Evolutionary conservation across 2,797 vertebrate species (phyloP), one percentile per base, ranked within the genome.

Genomic region (Avahi laniger): DNA sequence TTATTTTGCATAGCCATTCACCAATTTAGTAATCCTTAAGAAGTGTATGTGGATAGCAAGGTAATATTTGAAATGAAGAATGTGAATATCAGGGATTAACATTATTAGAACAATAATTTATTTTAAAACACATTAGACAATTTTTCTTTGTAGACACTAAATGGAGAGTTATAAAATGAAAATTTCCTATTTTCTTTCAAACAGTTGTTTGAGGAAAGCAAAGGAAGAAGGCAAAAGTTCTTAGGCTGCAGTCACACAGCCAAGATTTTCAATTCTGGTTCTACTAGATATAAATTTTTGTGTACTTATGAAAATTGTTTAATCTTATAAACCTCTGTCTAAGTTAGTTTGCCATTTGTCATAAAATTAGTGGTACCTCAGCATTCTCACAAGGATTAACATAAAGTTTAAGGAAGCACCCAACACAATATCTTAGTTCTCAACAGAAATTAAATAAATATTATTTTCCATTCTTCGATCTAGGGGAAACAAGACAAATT

Each of bases 401-500:
- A 35, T 1, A 82, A 81, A 46, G 14, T 43, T 94, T 57, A 82
- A 89, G 69, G 41, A 80, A 87, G 9, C 28, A 83, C 2, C 3
- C 5, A 30, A 54, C 2, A 72, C 3, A 54, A 5, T 48, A 41
- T 73, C 18, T 81, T 73, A 11, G 7, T 52, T 79, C 35, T 70
- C 83, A 72, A 46, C 30, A 70, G 35, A 83, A 91, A 30, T 9
- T 76, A 91, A 88, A 79, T 85, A 76, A 91, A 82, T 82, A 78
- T 59, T 65, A 80, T 57, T 89, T 93, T 54, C 18, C 12, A 63
- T 75, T 93, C 52, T 82, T 94, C 70, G 93, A 1, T 50, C 22
- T 43, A 61, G 22, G 8, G 7, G 4, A 93, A 94, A 59, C 2
- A 97, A 94, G 65, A 95, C 8, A 95, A 94, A 94, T 59, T 93